A percentile compares a stretch with the other conserved stretches of the same genome.
phyloP scores from a whole-genome alignment of 2,797 vertebrate genomes.

The Helicolenus hilgendorfi region DNA sequence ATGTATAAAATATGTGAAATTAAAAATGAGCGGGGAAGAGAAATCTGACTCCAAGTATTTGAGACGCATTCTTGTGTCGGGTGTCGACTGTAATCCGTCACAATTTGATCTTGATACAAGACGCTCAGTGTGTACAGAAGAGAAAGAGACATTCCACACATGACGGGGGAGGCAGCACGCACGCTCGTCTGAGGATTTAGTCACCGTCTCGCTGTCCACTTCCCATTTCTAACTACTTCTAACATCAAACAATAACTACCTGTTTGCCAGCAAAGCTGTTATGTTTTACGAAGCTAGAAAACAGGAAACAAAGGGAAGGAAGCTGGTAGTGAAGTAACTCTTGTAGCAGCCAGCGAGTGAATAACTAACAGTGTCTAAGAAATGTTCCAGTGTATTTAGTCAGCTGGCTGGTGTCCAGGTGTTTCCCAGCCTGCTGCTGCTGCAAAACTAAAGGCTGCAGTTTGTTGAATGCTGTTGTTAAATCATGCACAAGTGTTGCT shows the following conservation, averaged over 20 bases:
- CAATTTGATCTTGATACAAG: slow-evolving; percentile 16
- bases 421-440: slow-evolving; percentile 65
- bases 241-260: slow-evolving; percentile 50
- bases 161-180: background rate
- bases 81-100: background rate
- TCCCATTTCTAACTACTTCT: slow-evolving; percentile 64
- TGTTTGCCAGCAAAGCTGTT: background rate
- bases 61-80: background rate
- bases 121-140: background rate
- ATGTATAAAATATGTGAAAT: background rate
- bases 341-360: slow-evolving; percentile 27
- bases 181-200: background rate
- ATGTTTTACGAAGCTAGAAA: slow-evolving; percentile 37
- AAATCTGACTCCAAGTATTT: background rate
- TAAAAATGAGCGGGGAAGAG: background rate
- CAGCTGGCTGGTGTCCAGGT: slow-evolving; percentile 72
- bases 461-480: background rate
- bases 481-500: background rate
- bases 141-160: slow-evolving; percentile 29
- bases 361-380: slow-evolving; percentile 49
- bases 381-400: slow-evolving; percentile 61
- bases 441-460: slow-evolving; percentile 25
- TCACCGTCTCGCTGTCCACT: slow-evolving; percentile 38
- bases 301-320: slow-evolving; percentile 42
- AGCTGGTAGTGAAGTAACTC: slow-evolving; percentile 41